These are phyloP conservation scores for Alentia gelatinosa DNA, from an alignment of 2,888 invertebrate genomes.

Conservation along the genomic window DNA sequence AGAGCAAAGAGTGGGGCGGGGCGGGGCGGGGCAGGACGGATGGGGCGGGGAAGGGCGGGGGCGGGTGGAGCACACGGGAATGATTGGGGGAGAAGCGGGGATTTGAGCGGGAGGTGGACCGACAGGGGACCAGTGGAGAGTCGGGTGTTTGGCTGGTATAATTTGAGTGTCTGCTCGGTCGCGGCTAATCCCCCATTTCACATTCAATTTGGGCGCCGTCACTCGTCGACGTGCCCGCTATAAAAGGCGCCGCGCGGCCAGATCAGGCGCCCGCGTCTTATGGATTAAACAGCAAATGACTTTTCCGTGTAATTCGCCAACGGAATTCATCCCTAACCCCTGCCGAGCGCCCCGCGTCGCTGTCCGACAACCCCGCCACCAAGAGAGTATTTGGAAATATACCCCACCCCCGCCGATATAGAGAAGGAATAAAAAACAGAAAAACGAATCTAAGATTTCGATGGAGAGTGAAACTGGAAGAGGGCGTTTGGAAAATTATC, in stretches of 20 bases:
- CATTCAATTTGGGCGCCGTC: constrained; percentile 60
- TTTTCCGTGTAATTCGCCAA: constrained; percentile 55
- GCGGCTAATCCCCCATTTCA: constrained; percentile 60
- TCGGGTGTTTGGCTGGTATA: constrained; percentile 56
- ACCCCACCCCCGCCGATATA: no score
- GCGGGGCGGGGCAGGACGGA: not conserved
- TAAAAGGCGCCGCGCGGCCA: not conserved
- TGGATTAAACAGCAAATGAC: constrained; percentile 55
- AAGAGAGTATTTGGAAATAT: not conserved
- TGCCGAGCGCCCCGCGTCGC: not conserved
- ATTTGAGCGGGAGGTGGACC: no score
- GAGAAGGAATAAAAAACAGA: not conserved
- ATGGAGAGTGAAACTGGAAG: not conserved
- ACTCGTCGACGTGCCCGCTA: not conserved
- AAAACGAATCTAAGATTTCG: no score
- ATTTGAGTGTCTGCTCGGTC: constrained; percentile 47
- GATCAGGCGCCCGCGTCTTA: constrained; percentile 36
- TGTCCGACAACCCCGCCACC: not conserved
- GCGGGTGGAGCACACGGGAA: no score
- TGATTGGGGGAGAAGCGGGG: no score
- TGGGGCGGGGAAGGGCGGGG: no score
- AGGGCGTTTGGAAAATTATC: not conserved
- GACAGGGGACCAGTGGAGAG: no score
- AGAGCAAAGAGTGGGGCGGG: not conserved
- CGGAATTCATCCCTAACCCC: constrained; percentile 39